Evolutionary conservation across 2,888 invertebrate genomes (phyloP).

Genomic region (Drosophila nigritarsus): DNA sequence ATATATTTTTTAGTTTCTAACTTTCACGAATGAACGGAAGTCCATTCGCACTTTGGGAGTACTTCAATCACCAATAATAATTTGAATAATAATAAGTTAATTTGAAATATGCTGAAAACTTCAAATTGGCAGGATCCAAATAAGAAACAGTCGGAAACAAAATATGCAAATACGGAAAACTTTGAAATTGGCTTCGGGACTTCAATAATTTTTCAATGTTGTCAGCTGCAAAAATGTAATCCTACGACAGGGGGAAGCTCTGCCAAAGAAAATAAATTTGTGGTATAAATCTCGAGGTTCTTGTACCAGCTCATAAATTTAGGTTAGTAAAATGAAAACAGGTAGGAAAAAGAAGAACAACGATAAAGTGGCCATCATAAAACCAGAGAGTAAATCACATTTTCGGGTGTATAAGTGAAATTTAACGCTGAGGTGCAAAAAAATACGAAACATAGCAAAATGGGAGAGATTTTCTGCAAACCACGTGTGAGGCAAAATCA

Average conservation of each 20-base stretch:
- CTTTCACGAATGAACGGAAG: too few species aligned
- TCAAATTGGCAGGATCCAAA: constrained; percentile 3
- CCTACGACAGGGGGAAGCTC: background rate
- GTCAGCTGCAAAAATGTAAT: constrained; percentile 31
- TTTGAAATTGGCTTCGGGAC: constrained; percentile 28
- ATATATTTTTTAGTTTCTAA: background rate
- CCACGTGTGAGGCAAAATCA: constrained; percentile 56
- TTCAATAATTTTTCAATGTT: constrained; percentile 14
- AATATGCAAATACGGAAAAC: constrained; percentile 16
- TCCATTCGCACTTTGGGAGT: background rate
- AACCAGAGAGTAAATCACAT: constrained; percentile 65
- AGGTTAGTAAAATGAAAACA: constrained; percentile 22
- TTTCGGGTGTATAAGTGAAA: constrained; percentile 67
- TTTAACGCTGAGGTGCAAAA: constrained; percentile 51
- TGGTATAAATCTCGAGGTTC: constrained; percentile 67
- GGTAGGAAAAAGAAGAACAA: constrained; percentile 11
- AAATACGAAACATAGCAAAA: background rate
- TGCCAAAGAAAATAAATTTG: constrained; percentile 38
- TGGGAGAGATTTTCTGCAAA: background rate
- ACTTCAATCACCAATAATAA: background rate
- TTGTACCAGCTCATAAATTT: constrained; percentile 73
- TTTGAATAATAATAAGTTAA: constrained; percentile 37
- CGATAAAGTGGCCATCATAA: constrained; percentile 55
- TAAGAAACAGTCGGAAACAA: background rate
- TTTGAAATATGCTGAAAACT: constrained; percentile 27